phyloP scores from a whole-genome alignment of 2,888 invertebrate genomes.

The Suillia variegata region DNA sequence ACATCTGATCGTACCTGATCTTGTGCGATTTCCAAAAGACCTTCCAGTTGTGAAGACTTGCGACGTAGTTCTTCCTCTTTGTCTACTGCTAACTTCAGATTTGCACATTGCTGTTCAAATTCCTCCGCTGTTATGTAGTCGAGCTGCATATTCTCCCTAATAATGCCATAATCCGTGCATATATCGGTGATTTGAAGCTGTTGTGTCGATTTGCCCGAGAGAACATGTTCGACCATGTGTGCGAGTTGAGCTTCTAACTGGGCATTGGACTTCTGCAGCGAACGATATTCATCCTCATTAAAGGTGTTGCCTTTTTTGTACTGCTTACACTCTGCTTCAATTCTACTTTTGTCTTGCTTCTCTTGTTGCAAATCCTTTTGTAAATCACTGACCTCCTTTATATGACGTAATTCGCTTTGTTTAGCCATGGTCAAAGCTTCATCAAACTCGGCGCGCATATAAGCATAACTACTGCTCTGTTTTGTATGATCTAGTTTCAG shows the following conservation, averaged over 20 bases:
- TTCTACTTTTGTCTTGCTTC: conserved; percentile 29
- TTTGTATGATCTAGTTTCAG: conserved; percentile 44
- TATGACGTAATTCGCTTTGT: conserved; percentile 42
- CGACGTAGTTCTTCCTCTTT: conserved; percentile 41
- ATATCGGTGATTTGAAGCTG: conserved; percentile 41
- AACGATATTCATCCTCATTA: conserved; percentile 44
- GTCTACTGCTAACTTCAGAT: conserved; percentile 31
- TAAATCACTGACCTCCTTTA: conserved; percentile 41
- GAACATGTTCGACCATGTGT: conserved; percentile 41
- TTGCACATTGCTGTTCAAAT: conserved; percentile 43
- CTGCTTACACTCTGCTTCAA: conserved; percentile 29
- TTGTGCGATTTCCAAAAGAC: conserved; percentile 50
- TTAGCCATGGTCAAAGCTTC: conserved; percentile 40
- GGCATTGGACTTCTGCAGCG: conserved; percentile 42
- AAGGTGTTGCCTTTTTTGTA: conserved; percentile 26
- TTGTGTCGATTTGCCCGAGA: conserved; percentile 34
- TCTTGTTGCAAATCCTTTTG: conserved; percentile 40
- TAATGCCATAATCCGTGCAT: conserved; percentile 52
- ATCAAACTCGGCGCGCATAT: conserved; percentile 55
- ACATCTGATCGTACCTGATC: conserved; percentile 41
- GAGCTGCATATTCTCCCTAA: conserved; percentile 52
- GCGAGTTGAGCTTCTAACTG: conserved; percentile 50
- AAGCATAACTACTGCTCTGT: conserved; percentile 45
- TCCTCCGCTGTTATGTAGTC: conserved; percentile 53
- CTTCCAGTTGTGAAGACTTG: conserved; percentile 50